phyloP scores from a whole-genome alignment of 92 coral and sea anemone species.

The Nematostella vectensis region DNA sequence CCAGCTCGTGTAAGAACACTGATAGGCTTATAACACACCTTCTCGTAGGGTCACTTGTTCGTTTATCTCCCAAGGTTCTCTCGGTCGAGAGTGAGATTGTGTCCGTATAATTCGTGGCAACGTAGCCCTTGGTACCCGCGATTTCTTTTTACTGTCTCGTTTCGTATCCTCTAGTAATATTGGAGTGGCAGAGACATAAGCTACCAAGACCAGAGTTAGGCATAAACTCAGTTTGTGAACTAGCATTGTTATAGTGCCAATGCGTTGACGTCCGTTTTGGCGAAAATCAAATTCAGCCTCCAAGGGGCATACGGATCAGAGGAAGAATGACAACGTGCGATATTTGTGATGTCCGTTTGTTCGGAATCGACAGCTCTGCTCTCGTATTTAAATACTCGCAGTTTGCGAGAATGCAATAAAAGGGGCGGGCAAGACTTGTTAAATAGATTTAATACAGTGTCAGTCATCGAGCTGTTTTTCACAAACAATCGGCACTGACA shows the following conservation, averaged over 20 bases:
- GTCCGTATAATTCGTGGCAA: constrained; percentile 1
- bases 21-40: constrained; percentile 55
- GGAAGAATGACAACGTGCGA: too few relatives aligned
- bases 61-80: constrained; percentile 97
- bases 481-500: constrained; percentile 79
- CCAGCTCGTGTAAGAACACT: too few relatives aligned
- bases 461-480: constrained; percentile 79
- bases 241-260: constrained; percentile 46
- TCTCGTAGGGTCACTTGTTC: constrained; percentile 41
- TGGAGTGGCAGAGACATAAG: constrained; percentile 67
- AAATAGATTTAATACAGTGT: constrained; percentile 78
- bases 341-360: too few relatives aligned
- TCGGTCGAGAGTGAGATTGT: constrained; percentile 17
- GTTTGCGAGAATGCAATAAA: constrained; percentile 46
- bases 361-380: constrained; percentile 6
- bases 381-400: constrained; percentile 51
- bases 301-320: too few relatives aligned
- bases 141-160: constrained; percentile 48
- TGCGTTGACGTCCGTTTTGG: too few relatives aligned
- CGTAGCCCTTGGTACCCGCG: constrained; percentile 10
- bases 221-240: constrained; percentile 56
- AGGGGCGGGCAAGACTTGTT: constrained; percentile 81
- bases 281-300: too few relatives aligned
- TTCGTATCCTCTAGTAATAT: constrained; percentile 46
- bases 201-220: constrained; percentile 54